A percentile compares a stretch with the other conserved stretches of the same genome.
Evolutionary conservation across 2,113 vertebrate species (phyloP).

Genomic region (Nansenia antarctica): DNA sequence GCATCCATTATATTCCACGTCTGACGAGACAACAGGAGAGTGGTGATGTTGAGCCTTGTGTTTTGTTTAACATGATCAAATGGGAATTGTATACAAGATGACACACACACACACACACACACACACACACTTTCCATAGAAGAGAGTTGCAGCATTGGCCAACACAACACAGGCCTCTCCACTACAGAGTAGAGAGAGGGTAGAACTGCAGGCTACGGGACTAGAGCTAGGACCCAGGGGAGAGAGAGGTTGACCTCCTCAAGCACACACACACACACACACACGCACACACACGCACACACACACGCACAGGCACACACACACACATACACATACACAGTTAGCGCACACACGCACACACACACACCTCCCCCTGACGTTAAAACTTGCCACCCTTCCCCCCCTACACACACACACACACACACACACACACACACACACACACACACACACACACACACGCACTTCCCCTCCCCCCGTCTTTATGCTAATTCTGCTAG

Average conservation of each 20-base stretch:
- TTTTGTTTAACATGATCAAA: too few species aligned
- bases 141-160: too few species aligned
- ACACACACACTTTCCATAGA: conserved; percentile 44
- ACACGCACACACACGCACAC: conserved; percentile 20
- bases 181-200: conserved; percentile 60
- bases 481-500: conserved; percentile 78
- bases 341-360: conserved; percentile 51
- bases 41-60: too few species aligned
- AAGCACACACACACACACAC: too few species aligned
- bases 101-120: too few species aligned
- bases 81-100: too few species aligned
- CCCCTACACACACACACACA: conserved; percentile 12
- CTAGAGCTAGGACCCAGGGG: conserved; percentile 70
- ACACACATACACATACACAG: conserved; percentile 33
- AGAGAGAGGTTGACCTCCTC: conserved; percentile 29
- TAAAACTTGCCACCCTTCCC: conserved; percentile 33
- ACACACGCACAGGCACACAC: conserved; percentile 10
- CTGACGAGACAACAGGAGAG: too few species aligned
- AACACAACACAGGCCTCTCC: too few species aligned
- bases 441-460: conserved; percentile 20
- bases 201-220: conserved; percentile 59
- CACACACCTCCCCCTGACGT: conserved; percentile 35
- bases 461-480: conserved; percentile 47
- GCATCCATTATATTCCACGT: too few species aligned
- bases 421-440: conserved; percentile 4